Evolutionary conservation across 2,888 invertebrate species (phyloP).

Genomic region (Drosophila setosimentum): DNA sequence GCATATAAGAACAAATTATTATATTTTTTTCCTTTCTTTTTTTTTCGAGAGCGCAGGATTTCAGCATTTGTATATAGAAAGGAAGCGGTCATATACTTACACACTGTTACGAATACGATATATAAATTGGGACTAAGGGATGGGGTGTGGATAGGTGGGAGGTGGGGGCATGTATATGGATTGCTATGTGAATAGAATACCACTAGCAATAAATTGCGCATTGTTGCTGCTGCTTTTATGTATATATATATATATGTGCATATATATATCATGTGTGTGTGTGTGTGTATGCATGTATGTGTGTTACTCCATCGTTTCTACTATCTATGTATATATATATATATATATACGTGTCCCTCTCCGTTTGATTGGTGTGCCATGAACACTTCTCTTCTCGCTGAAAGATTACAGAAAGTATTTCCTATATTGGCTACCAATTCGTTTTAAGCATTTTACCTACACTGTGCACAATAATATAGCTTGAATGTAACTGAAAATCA

Average conservation of each 20-base stretch:
- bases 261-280: background rate
- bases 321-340: constrained; percentile 1
- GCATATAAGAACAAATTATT: constrained; percentile 67
- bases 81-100: constrained; percentile 32
- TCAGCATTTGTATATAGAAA: constrained; percentile 67
- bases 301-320: constrained; percentile 10
- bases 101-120: constrained; percentile 17
- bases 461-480: constrained; percentile 7
- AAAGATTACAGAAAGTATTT: constrained; percentile 18
- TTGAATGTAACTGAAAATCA: background rate
- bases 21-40: background rate
- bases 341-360: background rate
- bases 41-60: constrained; percentile 72
- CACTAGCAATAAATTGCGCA: constrained; percentile 49
- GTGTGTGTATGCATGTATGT: background rate
- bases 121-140: background rate
- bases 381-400: background rate
- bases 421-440: constrained; percentile 21
- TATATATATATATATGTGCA: background rate
- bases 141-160: background rate
- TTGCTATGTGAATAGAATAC: constrained; percentile 50
- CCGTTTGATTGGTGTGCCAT: background rate
- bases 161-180: constrained; percentile 30
- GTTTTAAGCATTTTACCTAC: constrained; percentile 4
- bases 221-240: constrained; percentile 10